Base-by-base conservation (phyloP, 2,888 invertebrate species). In the Mesodorylaimus sp. region DNA sequence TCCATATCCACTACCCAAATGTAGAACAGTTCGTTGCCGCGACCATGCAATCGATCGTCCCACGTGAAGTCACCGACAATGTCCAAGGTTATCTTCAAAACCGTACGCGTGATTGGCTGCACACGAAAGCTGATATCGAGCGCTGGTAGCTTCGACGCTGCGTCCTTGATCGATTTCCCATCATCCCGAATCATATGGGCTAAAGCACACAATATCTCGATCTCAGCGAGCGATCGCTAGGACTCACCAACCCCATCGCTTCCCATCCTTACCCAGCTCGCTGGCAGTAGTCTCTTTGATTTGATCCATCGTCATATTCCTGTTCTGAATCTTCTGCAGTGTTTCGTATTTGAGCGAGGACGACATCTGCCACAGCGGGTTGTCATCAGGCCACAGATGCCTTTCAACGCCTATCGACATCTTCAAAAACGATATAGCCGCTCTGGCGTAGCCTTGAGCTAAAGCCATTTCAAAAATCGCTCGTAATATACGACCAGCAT, bases 1-100 rank as follows among this genome's bases (percentile, higher is more conserved):
- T 85, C 84, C 0, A 91, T 83, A 70, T 97, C 93, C 68, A 95
- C 93, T 28, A 99, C 83, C 88, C 95, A 93, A 52, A 97, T 77
- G 84, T 89, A 95, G 69, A 89, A 99, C 0, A 83, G 78, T 68
- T 93, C 87, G 0, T 81, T 77, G 0, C 78, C 78, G 67, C 80
- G 81, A 0, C 89, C 86, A 64, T 93, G 89, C 44, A 88, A 76
- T 58, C 64, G 55, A 51, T 62, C 63, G 47, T 59, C 55, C 61
- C 60, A 60, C 44, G 55, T 65, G 59, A 75, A 76, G 57, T 79
- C 77, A 0, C 89, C 79, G n/a, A 51, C 54, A 5, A 65, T 39
- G n/a, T n/a, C 23, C 19, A 45, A 45, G 21, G 10, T n/a, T n/a
- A 48, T 44, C 23, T 29, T 7, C n/a, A 50, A 24, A 27, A 50